These are phyloP conservation scores for Halcyon senegalensis DNA, from an alignment of 2,113 vertebrate species.

Conservation along the genomic window DNA sequence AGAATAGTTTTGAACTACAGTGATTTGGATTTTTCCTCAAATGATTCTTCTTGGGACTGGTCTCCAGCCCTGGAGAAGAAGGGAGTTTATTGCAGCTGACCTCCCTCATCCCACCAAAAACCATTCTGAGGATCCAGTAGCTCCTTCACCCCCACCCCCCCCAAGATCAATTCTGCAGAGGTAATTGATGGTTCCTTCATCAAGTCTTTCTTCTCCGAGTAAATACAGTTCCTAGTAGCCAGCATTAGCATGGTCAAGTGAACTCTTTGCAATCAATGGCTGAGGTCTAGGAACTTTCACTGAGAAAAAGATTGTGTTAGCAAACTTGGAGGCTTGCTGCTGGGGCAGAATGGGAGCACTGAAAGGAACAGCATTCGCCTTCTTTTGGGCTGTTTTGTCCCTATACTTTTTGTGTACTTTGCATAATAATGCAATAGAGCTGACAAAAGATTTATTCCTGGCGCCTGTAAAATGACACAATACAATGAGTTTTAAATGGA, in stretches of 20 bases:
- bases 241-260: conserved; percentile 33
- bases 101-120: neutral
- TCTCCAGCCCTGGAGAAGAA: neutral
- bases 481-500: conserved; percentile 66
- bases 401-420: conserved; percentile 58
- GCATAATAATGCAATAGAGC: conserved; percentile 73
- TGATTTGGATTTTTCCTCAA: neutral
- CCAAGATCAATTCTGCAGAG: neutral
- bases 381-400: conserved; percentile 8
- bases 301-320: conserved; percentile 39
- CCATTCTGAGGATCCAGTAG: neutral
- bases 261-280: conserved; percentile 27
- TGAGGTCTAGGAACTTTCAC: conserved; percentile 5
- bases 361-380: neutral
- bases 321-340: conserved; percentile 54
- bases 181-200: conserved; percentile 45
- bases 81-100: neutral
- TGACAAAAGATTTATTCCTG: conserved; percentile 74
- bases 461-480: conserved; percentile 63
- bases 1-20: neutral
- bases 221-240: neutral
- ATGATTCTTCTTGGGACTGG: fast-evolving
- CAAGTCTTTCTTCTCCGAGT: conserved; percentile 12
- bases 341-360: neutral
- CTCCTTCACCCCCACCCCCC: neutral